Evolutionary conservation across 2,888 invertebrate genomes (phyloP).

Genomic region (Diachrysia chrysitis): DNA sequence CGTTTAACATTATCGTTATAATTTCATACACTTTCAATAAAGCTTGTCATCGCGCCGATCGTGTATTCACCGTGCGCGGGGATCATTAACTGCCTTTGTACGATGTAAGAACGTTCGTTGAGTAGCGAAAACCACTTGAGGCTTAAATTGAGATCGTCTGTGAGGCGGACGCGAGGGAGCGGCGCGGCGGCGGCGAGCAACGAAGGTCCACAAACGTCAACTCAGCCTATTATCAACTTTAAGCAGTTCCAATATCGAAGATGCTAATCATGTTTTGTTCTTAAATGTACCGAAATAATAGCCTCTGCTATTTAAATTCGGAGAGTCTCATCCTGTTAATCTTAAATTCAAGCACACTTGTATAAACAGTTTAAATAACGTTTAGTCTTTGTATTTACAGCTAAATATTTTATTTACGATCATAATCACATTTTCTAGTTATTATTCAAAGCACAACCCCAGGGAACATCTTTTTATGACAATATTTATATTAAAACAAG

Average conservation of each 20-base stretch:
- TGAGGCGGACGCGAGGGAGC: constrained; percentile 56
- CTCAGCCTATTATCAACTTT: constrained; percentile 67
- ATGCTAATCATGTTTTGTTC: constrained; percentile 46
- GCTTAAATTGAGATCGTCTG: constrained; percentile 82
- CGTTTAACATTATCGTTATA: constrained; percentile 50
- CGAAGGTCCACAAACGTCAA: constrained; percentile 61
- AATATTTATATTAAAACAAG: constrained; percentile 16
- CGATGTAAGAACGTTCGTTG: constrained; percentile 70
- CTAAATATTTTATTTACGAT: neutral
- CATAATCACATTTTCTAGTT: neutral
- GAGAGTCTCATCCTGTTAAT: constrained; percentile 18
- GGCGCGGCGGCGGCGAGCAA: constrained; percentile 23
- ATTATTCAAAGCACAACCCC: neutral
- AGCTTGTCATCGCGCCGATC: constrained; percentile 72
- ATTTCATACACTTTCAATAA: constrained; percentile 76
- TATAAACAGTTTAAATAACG: constrained; percentile 28
- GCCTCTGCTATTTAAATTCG: constrained; percentile 36
- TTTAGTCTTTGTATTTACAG: constrained; percentile 18
- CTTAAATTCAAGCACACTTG: constrained; percentile 34
- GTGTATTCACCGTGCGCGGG: constrained; percentile 77
- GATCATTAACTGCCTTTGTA: constrained; percentile 84
- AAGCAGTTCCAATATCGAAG: constrained; percentile 44
- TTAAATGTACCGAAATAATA: constrained; percentile 31
- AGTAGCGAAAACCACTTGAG: constrained; percentile 81
- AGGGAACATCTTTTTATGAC: neutral